Evolutionary conservation across 2,113 vertebrate genomes (phyloP), one percentile per base, ranked within the genome.

Genomic region (Verasper variegatus): DNA sequence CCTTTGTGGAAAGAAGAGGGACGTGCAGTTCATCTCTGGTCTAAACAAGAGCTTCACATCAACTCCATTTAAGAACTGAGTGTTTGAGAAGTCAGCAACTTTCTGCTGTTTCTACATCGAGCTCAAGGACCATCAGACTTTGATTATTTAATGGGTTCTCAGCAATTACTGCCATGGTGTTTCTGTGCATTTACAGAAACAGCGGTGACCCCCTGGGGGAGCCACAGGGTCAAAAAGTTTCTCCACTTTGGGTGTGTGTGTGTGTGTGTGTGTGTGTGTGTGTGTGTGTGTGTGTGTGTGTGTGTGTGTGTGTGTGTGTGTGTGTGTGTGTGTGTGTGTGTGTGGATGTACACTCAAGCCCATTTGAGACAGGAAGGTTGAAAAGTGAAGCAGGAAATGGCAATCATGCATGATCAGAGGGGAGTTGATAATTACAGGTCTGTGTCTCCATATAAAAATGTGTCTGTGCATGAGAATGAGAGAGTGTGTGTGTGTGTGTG

Each of bases 371-470:
- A 84, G 60, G 78, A 84, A 76, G 61, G 67, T 57, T 66, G 55
- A 55, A 81, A 71, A 86, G 82, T 60, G 70, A 78, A 68, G 37
- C 81, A 85, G 90, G 83, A 89, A 85, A 85, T 72, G 80, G 81
- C 79, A 86, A 83, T 86, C 81, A 67, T 73, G 77, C 66, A 63
- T 7, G 51, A 81, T 89, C 80, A 59, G 66, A 75, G 31, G 72
- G 56, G 68, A 64, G 35, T 45, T 65, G 79, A 66, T 78, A 79
- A 74, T 71, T 66, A 65, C 69, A 65, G 67, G 35, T 63, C 5
- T 57, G 42, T 0, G 68, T 60, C 66, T 55, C 18, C 40, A 55
- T 68, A 15, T 47, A 66, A 76, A 65, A 70, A 35, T 42, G 56
- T 73, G 27, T 59, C 0, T 64, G 24, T 4, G 10, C 15, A 35